Conservation (phyloP, 2,797 vertebrate genomes). For the Philypnodon macrostomus region DNA sequence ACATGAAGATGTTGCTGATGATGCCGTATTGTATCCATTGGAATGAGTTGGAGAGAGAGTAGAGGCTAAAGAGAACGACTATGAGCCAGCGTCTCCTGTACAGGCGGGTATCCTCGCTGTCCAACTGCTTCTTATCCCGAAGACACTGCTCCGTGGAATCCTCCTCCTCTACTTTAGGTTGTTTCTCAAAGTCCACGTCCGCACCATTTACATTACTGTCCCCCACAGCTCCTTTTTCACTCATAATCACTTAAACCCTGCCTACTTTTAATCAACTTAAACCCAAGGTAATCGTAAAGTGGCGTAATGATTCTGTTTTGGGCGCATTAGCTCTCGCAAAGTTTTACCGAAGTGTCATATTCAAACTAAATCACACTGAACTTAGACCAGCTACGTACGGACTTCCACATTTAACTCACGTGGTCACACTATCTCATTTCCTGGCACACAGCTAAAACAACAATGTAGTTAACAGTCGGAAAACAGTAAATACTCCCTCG, state of each 20-base stretch:
- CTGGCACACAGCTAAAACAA: background rate
- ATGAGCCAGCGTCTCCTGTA: slow-evolving; percentile 84
- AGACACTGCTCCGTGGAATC: background rate
- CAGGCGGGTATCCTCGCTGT: slow-evolving; percentile 50
- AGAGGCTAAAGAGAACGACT: slow-evolving; percentile 87
- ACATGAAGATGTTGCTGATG: slow-evolving; percentile 87
- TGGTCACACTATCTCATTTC: slow-evolving; percentile 20
- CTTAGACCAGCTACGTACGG: background rate
- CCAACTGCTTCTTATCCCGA: background rate
- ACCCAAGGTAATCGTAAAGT: background rate
- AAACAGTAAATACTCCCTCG: too few species aligned
- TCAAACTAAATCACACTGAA: background rate
- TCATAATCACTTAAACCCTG: slow-evolving; percentile 37
- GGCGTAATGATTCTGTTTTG: background rate
- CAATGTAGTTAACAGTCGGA: background rate
- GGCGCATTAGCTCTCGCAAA: background rate
- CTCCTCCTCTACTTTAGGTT: slow-evolving; percentile 11
- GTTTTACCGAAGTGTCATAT: background rate
- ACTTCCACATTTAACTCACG: slow-evolving; percentile 8
- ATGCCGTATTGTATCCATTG: slow-evolving; percentile 99
- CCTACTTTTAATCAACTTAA: slow-evolving; percentile 6
- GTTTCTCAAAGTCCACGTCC: slow-evolving; percentile 22
- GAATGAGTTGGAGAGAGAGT: slow-evolving; percentile 92
- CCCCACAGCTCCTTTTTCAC: slow-evolving; percentile 30
- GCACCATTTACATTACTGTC: slow-evolving; percentile 1